Evolutionary conservation across 2,797 vertebrate genomes (phyloP).

Genomic region (Petrocephalus sullivani): DNA sequence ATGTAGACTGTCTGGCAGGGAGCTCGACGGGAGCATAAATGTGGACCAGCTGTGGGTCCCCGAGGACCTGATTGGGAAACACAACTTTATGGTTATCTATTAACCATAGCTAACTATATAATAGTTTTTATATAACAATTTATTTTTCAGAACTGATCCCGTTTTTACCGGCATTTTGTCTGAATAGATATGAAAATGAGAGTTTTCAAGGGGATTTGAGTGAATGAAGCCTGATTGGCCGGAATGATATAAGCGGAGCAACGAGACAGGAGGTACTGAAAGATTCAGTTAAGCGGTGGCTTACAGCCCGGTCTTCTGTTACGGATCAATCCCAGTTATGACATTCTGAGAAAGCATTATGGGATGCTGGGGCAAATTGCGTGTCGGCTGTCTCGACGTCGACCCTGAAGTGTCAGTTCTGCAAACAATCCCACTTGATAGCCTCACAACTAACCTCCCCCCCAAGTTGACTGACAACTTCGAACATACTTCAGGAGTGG

Average conservation of each 20-base stretch:
- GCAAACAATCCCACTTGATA: not conserved
- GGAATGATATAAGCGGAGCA: not conserved
- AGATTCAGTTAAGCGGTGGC: not conserved
- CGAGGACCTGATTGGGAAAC: too few species aligned
- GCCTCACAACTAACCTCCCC: not conserved
- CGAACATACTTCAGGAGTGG: not conserved
- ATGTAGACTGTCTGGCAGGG: too few species aligned
- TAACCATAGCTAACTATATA: not conserved
- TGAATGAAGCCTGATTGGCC: not conserved
- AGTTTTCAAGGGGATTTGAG: not conserved
- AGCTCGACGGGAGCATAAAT: too few species aligned
- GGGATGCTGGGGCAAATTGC: not conserved
- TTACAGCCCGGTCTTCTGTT: not conserved
- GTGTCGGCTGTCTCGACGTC: not conserved
- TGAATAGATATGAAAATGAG: not conserved
- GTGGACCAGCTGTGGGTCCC: too few species aligned
- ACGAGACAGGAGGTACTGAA: not conserved
- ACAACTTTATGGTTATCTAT: not conserved
- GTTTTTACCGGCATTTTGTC: not conserved
- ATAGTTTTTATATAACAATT: not conserved
- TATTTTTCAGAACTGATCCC: not conserved
- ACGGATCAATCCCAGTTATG: constrained; percentile 1
- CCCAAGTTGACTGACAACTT: not conserved
- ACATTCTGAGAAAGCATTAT: constrained; percentile 1
- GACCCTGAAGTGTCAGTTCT: not conserved